Evolutionary conservation across 2,797 vertebrate genomes (phyloP), one percentile per base, ranked within the genome.

Genomic region (Acanthopagrus latus): DNA sequence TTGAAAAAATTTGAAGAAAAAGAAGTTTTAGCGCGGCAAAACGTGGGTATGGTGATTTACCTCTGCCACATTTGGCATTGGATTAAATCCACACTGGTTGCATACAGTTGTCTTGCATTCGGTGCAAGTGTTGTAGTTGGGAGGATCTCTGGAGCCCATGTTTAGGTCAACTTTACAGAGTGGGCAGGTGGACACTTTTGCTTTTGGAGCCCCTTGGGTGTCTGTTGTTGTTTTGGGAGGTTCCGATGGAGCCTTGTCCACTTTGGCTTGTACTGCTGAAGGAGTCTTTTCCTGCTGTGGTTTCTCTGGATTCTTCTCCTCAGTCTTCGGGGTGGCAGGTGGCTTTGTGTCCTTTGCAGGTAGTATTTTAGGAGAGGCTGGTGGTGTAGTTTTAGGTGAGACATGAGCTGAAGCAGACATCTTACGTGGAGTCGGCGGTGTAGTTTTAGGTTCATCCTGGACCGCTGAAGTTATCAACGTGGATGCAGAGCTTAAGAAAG

Each of bases 51-150:
- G 64, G 9, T 56, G 12, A 64, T 52, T 91, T 94, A 96, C 95
- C 92, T 94, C 95, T 66, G 91, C 86, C 58, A 88, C 71, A 77
- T 91, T 95, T 0, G 97, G 96, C 52, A 94, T 94, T 0, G 97
- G 97, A 90, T 97, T 97, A 95, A 99, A 99, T 95, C 97, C 98
- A 97, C 98, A 99, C 57, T 96, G 95, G 73, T 95, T 97, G 90
- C 98, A 99, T 60, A 98, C 97, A 41, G 88, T 91, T 0, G 90
- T 93, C 91, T 97, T 97, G 94, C 98, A 99, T 88, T 97, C 95
- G 0, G 98, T 99, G 84, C 98, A 99, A 0, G 92, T 96, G 76
- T 93, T 98, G 80, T 95, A 98, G 92, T 98, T 98, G 16, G 96
- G 93, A 47, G 93, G 90, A 74, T 96, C 96, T 82, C 92, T 90